phyloP scores from a whole-genome alignment of 2,113 vertebrate species.

The Gambusia holbrooki region DNA sequence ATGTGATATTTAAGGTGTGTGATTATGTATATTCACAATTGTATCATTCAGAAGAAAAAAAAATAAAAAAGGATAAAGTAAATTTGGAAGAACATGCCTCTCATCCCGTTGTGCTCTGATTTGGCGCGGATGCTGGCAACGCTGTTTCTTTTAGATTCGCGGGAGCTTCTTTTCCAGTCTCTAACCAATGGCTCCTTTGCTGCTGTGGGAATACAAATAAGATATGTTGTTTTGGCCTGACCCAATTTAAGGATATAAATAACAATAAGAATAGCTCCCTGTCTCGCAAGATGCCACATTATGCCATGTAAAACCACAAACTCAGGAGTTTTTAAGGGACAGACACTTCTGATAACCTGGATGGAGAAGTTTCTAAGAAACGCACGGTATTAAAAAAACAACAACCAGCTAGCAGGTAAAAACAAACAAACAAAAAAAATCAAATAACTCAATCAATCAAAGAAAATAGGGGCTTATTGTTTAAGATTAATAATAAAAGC shows the following conservation, averaged over 20 bases:
- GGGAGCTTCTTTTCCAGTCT: conserved; percentile 71
- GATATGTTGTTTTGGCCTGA: conserved; percentile 74
- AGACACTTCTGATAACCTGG: conserved; percentile 1
- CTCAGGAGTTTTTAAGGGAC: conserved; percentile 46
- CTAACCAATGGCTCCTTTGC: conserved; percentile 54
- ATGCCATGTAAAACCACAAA: conserved; percentile 46
- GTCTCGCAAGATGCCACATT: conserved; percentile 35
- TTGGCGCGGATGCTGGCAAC: conserved; percentile 51
- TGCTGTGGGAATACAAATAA: conserved; percentile 75
- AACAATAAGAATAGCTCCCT: conserved; percentile 68
- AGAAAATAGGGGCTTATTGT: too few relatives aligned
- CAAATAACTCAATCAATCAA: conserved; percentile 7
- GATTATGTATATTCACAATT: neutral
- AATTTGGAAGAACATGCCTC: conserved; percentile 53
- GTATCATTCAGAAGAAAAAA: neutral
- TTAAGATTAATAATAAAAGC: too few relatives aligned
- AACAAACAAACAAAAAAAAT: neutral
- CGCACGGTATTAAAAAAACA: neutral
- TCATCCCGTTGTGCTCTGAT: conserved; percentile 34
- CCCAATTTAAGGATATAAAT: conserved; percentile 77
- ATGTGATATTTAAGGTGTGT: neutral
- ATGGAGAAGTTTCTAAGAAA: conserved; percentile 72
- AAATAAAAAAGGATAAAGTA: neutral
- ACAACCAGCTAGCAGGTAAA: neutral
- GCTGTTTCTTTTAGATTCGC: conserved; percentile 64